Conservation (phyloP, 2,113 vertebrate genomes). For the Emydura subglobosa region DNA sequence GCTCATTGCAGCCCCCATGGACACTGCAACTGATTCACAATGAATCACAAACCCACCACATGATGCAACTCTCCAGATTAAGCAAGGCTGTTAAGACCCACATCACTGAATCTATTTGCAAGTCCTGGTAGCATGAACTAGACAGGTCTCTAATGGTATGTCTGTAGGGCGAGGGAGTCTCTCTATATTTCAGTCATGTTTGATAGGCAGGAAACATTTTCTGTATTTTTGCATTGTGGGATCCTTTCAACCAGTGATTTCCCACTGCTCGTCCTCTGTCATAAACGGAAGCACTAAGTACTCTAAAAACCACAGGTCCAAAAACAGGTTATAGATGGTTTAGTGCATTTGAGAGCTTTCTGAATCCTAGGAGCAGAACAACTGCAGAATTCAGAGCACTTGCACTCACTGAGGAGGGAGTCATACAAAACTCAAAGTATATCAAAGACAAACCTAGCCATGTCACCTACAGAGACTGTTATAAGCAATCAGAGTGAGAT, state of each 20-base stretch:
- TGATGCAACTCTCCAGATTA: not conserved
- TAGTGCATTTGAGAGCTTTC: rapidly evolving
- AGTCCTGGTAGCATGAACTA: not conserved
- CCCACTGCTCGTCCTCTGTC: not conserved
- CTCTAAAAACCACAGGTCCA: not conserved
- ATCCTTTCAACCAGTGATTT: not conserved
- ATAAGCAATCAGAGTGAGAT: not conserved
- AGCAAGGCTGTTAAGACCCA: not conserved
- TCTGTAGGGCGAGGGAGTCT: too few relatives aligned
- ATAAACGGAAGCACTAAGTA: not conserved
- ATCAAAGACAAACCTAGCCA: not conserved
- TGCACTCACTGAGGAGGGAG: rapidly evolving
- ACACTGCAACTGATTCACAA: not conserved
- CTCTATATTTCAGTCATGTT: not conserved
- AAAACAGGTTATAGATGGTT: rapidly evolving
- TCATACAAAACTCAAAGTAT: not conserved
- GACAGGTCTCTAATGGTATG: not conserved
- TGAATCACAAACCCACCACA: not conserved
- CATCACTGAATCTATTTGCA: not conserved
- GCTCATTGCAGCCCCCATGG: not conserved
- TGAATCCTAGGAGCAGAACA: not conserved
- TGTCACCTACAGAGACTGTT: not conserved
- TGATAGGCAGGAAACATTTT: not conserved
- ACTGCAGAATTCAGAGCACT: rapidly evolving
- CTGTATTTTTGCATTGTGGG: not conserved